Evolutionary conservation across 2,797 vertebrate species (phyloP), one percentile per base, ranked within the genome.

Genomic region (Chromis chromis): DNA sequence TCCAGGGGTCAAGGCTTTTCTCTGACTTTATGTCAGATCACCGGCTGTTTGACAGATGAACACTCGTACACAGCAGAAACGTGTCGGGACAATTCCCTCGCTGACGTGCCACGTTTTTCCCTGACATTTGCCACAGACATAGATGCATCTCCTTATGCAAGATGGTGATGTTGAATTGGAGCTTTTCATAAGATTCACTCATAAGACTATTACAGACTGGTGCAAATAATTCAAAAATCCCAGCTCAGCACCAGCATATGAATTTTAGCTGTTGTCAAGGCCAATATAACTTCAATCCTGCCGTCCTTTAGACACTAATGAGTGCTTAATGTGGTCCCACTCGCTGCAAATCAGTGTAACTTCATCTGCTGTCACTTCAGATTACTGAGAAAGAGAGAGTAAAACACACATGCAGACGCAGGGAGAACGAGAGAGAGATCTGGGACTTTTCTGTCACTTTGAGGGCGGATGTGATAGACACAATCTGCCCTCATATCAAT

Each of bases 1-100:
- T 83, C 60, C 56, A n/a, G 74, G 77, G 89, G 87, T 90, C 82
- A 78, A 74, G 82, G 84, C 72, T 72, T 84, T 57, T 79, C 78
- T 49, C 68, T n/a, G 65, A 70, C 82, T 83, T 85, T 12, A 44
- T 76, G 77, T 82, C 87, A 78, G 81, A 77, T 75, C 75, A 28
- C 57, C 25, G 31, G 21, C 36, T 3, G 25, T 70, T 63, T 91
- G 90, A 89, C 85, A 82, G 86, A 87, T 53, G 67, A 74, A 78
- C 71, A 31, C 42, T 27, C 36, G 14, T 6, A 56, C 65, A 55
- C 74, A 74, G 82, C 68, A 58, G 65, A 46, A 85, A 73, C 17
- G 10, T 27, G 71, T 55, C 46, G 2, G 21, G 2, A 31, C 69
- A 70, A 33, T 72, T 66, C 68, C 60, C 74, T 33, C 33, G 60